phyloP scores from a whole-genome alignment of 2,888 invertebrate genomes.

The Pherbina coryleti region DNA sequence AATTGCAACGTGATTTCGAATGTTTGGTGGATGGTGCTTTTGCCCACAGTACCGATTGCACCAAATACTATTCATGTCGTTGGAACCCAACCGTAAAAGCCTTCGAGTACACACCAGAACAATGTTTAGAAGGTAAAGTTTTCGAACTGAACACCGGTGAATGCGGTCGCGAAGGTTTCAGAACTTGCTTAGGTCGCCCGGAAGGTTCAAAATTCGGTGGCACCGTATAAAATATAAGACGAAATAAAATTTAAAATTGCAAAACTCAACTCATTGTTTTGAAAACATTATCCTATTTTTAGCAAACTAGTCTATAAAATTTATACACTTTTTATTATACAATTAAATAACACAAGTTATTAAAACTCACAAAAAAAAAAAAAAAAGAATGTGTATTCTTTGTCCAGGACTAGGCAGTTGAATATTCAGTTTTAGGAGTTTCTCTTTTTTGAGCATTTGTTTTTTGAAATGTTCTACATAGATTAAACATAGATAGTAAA shows the following conservation, averaged over 20 bases:
- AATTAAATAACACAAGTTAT: no score
- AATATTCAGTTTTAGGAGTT: no score
- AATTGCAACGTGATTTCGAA: conserved; percentile 34
- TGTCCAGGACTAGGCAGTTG: no score
- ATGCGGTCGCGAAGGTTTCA: conserved; percentile 39
- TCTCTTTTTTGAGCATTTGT: no score
- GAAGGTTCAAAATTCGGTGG: conserved; percentile 35
- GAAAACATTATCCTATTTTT: no score
- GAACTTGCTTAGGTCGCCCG: conserved; percentile 42
- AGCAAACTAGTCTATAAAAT: no score
- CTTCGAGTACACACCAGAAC: conserved; percentile 37
- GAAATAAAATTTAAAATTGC: background rate
- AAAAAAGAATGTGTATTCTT: no score
- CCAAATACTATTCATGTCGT: conserved; percentile 49
- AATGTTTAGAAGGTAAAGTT: conserved; percentile 42
- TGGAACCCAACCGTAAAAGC: conserved; percentile 32
- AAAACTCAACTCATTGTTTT: background rate
- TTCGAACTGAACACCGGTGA: conserved; percentile 32
- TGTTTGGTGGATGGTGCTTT: conserved; percentile 47
- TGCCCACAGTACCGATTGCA: conserved; percentile 45
- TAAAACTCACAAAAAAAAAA: no score
- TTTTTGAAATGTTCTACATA: no score
- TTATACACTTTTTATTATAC: no score
- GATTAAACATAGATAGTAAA: no score
- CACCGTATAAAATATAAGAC: background rate